Percentiles rank a stretch among this genome's conserved stretches.
These are phyloP conservation scores for Trididemnum nubilum DNA, from an alignment of 23 tunicate species.

Conservation along the genomic window DNA sequence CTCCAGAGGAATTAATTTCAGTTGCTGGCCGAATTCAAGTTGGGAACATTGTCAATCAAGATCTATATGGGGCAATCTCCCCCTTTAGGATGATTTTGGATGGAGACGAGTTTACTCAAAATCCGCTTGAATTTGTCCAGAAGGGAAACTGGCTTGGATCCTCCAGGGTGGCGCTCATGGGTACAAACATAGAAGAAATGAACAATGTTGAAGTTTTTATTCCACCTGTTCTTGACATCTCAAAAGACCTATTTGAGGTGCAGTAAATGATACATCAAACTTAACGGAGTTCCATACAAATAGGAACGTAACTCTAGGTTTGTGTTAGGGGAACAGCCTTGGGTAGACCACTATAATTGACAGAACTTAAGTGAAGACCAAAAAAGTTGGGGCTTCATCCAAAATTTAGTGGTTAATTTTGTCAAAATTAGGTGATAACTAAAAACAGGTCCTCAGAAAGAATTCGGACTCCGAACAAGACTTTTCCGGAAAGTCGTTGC, in stretches of 20 bases:
- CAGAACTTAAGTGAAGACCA: too few species aligned
- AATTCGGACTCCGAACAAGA: too few species aligned
- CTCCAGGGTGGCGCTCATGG: conserved; percentile 27
- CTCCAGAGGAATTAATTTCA: not conserved
- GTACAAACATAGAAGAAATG: conserved; percentile 54
- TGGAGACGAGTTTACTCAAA: conserved; percentile 51
- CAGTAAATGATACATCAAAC: too few species aligned
- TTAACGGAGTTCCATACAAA: too few species aligned
- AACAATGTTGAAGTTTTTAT: not conserved
- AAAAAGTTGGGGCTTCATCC: too few species aligned
- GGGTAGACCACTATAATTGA: too few species aligned
- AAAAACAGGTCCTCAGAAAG: too few species aligned
- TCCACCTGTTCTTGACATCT: not conserved
- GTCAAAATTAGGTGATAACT: too few species aligned
- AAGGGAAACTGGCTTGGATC: conserved; percentile 47
- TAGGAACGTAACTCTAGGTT: too few species aligned
- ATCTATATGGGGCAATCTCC: conserved; percentile 26
- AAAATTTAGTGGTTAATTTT: too few species aligned
- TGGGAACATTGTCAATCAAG: not conserved
- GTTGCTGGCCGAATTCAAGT: not conserved
- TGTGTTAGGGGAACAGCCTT: too few species aligned
- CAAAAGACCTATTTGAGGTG: not conserved
- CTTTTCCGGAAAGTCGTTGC: too few species aligned
- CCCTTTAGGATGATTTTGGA: conserved; percentile 62
- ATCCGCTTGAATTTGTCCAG: conserved; percentile 46